These are phyloP conservation scores for Thysanoteuthis rhombus DNA, from an alignment of 2,888 invertebrate species.

Conservation along the genomic window DNA sequence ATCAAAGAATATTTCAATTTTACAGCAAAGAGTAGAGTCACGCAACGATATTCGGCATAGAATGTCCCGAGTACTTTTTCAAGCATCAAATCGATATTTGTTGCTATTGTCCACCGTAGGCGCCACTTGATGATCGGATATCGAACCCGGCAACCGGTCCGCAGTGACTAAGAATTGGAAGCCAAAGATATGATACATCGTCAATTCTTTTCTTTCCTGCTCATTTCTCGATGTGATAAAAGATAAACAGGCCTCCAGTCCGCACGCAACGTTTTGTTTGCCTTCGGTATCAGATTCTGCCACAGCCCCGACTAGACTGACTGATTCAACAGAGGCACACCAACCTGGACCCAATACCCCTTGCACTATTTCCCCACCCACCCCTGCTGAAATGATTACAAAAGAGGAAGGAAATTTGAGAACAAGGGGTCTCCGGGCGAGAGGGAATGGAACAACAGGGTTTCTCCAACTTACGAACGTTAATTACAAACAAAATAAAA, in stretches of 20 bases:
- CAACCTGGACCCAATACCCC: neutral
- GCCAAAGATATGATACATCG: neutral
- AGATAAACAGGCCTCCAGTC: neutral
- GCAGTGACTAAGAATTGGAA: neutral
- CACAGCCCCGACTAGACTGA: neutral
- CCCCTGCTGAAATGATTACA: neutral
- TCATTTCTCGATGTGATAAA: neutral
- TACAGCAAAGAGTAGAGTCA: too few relatives aligned
- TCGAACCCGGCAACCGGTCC: neutral
- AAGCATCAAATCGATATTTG: too few relatives aligned
- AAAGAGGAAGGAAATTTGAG: neutral
- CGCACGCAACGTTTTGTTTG: neutral
- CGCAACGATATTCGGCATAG: too few relatives aligned
- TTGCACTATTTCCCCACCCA: neutral
- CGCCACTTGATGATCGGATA: neutral
- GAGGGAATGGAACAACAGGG: too few relatives aligned
- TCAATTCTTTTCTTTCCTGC: neutral
- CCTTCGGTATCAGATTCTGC: neutral
- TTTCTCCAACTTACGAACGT: too few relatives aligned
- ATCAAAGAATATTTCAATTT: too few relatives aligned
- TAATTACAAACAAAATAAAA: too few relatives aligned
- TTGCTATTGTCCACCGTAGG: neutral
- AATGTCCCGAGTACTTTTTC: too few relatives aligned
- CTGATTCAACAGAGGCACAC: neutral
- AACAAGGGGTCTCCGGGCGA: too few relatives aligned